These are phyloP conservation scores for Cavia aperea DNA, from an alignment of 2,113 vertebrate genomes.

Conservation along the genomic window DNA sequence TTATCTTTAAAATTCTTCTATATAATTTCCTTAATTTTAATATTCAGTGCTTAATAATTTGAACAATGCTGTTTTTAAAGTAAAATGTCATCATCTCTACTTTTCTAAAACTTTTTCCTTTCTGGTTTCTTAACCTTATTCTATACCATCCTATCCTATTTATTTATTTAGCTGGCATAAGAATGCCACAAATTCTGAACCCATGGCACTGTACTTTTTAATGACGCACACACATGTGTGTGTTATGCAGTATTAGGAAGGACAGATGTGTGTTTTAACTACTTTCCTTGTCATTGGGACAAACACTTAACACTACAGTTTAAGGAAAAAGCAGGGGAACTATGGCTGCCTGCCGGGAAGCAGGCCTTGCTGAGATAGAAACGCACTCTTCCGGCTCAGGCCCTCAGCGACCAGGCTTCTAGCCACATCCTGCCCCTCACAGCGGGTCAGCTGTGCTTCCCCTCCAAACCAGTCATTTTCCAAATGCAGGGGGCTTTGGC, in stretches of 20 bases:
- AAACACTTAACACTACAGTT: neutral
- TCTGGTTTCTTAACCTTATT: neutral
- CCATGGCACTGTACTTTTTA: neutral
- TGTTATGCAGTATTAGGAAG: neutral
- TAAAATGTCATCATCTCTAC: neutral
- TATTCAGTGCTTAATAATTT: neutral
- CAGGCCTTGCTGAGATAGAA: neutral
- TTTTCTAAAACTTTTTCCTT: neutral
- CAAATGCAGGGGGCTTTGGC: neutral
- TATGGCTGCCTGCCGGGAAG: neutral
- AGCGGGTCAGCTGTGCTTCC: neutral
- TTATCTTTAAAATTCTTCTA: neutral
- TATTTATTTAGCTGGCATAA: neutral
- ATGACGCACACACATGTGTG: too few relatives aligned
- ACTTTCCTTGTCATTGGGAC: neutral
- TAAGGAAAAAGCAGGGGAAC: neutral
- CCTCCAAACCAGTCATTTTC: accelerated
- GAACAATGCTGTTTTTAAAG: neutral
- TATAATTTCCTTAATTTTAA: neutral
- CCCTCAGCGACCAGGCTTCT: neutral
- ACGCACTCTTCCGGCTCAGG: accelerated
- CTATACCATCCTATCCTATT: neutral
- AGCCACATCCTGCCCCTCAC: neutral
- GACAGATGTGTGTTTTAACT: neutral
- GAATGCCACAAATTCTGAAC: neutral